Conservation (phyloP, 2,888 invertebrate genomes). For the Zygothrica quintamaculata region DNA sequence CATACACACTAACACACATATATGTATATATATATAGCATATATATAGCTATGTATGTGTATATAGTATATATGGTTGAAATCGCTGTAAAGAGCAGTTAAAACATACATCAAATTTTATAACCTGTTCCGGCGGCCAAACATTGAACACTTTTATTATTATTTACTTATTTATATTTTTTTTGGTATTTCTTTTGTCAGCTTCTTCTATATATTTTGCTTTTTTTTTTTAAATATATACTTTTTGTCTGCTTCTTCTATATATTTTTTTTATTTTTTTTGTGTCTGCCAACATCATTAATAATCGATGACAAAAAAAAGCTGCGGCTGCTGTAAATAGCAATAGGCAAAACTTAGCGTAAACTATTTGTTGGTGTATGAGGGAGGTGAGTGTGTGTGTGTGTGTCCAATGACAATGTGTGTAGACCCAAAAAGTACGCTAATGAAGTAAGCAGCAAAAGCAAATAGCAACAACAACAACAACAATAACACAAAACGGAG, state of each 20-base stretch:
- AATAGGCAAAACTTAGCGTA: conserved; percentile 11
- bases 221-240: too few species aligned
- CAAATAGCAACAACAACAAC: conserved; percentile 27
- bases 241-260: too few species aligned
- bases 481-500: conserved; percentile 41
- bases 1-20: not conserved
- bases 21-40: too few species aligned
- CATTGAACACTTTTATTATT: conserved; percentile 41
- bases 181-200: too few species aligned
- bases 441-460: conserved; percentile 64
- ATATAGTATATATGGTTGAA: too few species aligned
- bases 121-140: conserved; percentile 62
- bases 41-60: too few species aligned
- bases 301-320: conserved; percentile 37
- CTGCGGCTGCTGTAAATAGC: too few species aligned
- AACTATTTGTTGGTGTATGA: too few species aligned
- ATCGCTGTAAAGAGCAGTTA: conserved; percentile 31
- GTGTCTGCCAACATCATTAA: conserved; percentile 68
- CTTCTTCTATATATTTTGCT: too few species aligned
- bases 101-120: conserved; percentile 46
- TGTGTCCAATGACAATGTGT: too few species aligned
- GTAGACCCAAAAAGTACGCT: conserved; percentile 55
- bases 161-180: conserved; percentile 29
- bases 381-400: not conserved
- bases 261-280: conserved; percentile 23